Base-by-base conservation (phyloP, 2,113 vertebrate genomes). In the Plecotus auritus region DNA sequence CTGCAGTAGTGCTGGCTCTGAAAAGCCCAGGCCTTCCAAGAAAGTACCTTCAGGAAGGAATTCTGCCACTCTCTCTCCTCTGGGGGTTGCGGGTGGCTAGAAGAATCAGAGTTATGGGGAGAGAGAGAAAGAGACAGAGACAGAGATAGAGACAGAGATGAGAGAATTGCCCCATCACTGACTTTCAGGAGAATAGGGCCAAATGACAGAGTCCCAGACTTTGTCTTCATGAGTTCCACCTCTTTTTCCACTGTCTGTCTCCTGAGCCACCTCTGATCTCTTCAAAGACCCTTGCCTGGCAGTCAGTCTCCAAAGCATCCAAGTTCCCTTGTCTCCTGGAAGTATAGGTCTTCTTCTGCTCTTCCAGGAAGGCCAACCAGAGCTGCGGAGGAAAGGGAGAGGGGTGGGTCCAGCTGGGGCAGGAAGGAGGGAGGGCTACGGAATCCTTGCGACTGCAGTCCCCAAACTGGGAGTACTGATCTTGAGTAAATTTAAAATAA, bases 11-110 rank as follows among this genome's bases (percentile, higher is more conserved):
- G 5, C 67, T 96, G 70, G 80, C 77, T 94, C 54, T 30, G 67
- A 61, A 72, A 93, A 89, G 49, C 37, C 40, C 20, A n/a, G 81
- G 35, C 49, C 73, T 93, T 88, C 91, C 47, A 85, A 73, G 95
- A 78, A 85, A n/a, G 20, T 89, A 12, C 20, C 40, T 92, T 93
- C 67, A 26, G 32, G 69, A 9, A 85, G 47, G 61, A 80, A 74
- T 83, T 87, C 37, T 82, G 47, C 16, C 47, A 18, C 51, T 37
- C 9, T 61, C 9, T 70, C 10, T 83, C 32, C 30, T 83, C 42
- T 80, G 23, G 8, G 17, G 49, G n/a, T 20, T 73, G 67, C 1
- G 69, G 35, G 69, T 18, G 49, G 7, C 32, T 77, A 20, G 40
- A 56, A 42, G 30, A 2, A 7, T 1, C 37, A 91, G 67, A 85